Evolutionary conservation across 2,113 vertebrate species (phyloP), one percentile per base, ranked within the genome.

Genomic region (Tychaedon coryphoeus): DNA sequence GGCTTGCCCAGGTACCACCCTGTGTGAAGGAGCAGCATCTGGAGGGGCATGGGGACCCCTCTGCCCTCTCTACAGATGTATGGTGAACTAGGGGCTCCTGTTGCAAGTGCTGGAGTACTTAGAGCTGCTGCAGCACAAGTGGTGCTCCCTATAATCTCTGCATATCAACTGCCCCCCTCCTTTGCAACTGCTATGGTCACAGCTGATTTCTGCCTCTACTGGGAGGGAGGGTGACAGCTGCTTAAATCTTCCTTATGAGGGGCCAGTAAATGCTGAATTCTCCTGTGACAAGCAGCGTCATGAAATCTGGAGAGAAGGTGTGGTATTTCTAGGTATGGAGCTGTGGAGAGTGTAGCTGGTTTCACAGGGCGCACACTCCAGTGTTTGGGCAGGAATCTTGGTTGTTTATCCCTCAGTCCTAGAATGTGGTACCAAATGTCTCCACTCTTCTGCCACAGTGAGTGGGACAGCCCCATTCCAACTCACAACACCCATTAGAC

Each of bases 1-100:
- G 99, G 54, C 98, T 99, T 3, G 99, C 99, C 91, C 99, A 99
- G 99, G 99, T 99, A 96, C 31, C 13, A 0, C 22, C 65, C 36
- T 43, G 19, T 40, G 57, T 33, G 62, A 57, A 58, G 53, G 18
- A 50, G 12, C 23, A 22, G 72, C 40, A 42, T 53, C 58, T 40
- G n/a, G 22, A 74, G 50, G n/a, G 42, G 4, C 6, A 1, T 2
- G 13, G 15, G 56, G 60, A 4, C 2, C 51, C 54, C 38, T 91
- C 66, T 57, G 31, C 19, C 64, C 33, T 43, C 50, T 45, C 25
- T 66, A 33, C 60, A 54, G 13, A 33, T 74, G 24, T 61, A 34
- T 65, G 60, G 11, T 66, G 40, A 60, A 23, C 1, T 25, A 6
- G 18, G 24, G 47, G 24, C 34, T 94, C 34, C 60, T 77, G 25